Evolutionary conservation across 2,113 vertebrate species (phyloP), one percentile per base, ranked within the genome.

Genomic region (Pterophyllum scalare): DNA sequence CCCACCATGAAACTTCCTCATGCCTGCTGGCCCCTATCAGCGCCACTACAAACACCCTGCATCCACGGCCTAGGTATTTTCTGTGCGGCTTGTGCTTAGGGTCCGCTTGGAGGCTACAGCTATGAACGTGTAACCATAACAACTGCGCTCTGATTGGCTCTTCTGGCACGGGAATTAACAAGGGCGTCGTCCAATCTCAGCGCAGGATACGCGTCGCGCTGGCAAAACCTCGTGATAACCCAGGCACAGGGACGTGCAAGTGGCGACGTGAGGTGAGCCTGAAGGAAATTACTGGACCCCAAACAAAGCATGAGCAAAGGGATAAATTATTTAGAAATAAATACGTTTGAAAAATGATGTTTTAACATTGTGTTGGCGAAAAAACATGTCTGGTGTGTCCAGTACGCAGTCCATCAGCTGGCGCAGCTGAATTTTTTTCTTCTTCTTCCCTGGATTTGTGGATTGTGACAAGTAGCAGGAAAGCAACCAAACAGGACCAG

Each of bases 131-230:
- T 98, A 97, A 95, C 97, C 96, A 98, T 97, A 94, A 96, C 90
- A 92, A 97, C 98, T 81, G 89, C 26, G 3, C 81, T 43, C 26
- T 94, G 96, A 99, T 99, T 98, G 98, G 98, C 94, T 91, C 77
- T 43, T 2, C 43, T 78, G 57, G 75, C 79, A 79, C 80, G 92
- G 95, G 97, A 96, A 97, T 96, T 93, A 94, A 81, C 15, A 61
- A 10, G 93, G 80, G 95, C 97, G 97, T 96, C 97, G 95, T 95
- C 95, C 97, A 98, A 98, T 98, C 96, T 97, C 97, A 96, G 97
- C 96, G 95, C 97, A 95, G 87, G 97, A 96, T 96, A 97, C 96
- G 96, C 96, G 96, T 96, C 58, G 96, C 97, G 96, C 96, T 90
- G 80, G 90, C 89, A 95, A 95, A 85, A 87, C 81, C 93, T 88